Evolutionary conservation across 2,113 vertebrate genomes (phyloP), one percentile per base, ranked within the genome.

Genomic region (Callaeas wilsoni): DNA sequence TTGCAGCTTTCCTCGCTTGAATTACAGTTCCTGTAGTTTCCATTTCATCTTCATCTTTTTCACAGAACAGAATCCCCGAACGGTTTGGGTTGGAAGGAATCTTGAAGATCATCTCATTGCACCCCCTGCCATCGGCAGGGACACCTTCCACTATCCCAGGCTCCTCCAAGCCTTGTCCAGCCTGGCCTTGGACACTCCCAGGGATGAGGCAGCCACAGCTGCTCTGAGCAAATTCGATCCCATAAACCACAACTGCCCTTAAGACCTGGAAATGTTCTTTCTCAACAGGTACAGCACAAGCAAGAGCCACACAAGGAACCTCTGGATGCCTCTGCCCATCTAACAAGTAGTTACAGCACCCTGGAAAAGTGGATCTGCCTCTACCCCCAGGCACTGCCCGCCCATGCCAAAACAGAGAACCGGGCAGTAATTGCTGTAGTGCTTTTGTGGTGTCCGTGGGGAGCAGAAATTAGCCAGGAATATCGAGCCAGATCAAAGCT

Each of bases 401-500:
- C 4, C 56, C 1, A 0, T 30, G 39, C 80, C 29, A 9, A 37
- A 47, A 15, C 7, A 2, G 13, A 75, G 78, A 57, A 62, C 4
- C 21, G 47, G 74, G 68, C 89, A 67, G 2, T 16, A 67, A 53
- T 1, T 21, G 16, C 89, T n/a, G 32, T 12, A 39, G 15, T 6
- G 50, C 50, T 50, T 46, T 7, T 6, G 23, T 10, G 63, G 67
- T 0, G 2, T 41, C 83, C 29, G 0, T 3, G 16, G 89, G 83
- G 80, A 93, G 56, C 33, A 57, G 63, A n/a, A 84, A 81, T 30
- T 59, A 49, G 50, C 42, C 30, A 63, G 55, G 62, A 84, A 44
- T 18, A 63, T 4, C 2, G 8, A 59, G 81, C 60, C 65, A 63
- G 65, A 84, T 26, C 27, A 52, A 71, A 89, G 74, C 74, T 56